Base-by-base conservation (phyloP, 2,113 vertebrate genomes). In the Henicopernis longicauda region DNA sequence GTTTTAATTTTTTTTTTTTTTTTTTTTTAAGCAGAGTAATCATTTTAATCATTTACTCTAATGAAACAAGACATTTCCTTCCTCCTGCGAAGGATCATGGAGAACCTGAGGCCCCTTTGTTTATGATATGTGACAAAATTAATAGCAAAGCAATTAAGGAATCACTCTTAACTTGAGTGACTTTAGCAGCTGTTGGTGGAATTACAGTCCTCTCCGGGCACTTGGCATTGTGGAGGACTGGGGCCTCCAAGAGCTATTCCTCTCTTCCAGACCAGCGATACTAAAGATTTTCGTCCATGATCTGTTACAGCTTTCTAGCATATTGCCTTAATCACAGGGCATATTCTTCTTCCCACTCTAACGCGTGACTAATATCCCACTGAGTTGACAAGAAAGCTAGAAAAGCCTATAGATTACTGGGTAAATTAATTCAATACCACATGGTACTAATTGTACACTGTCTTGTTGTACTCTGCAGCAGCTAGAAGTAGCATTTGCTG, bases 381-480 rank as follows among this genome's bases (percentile, higher is more conserved):
- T 1, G 20, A 82, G 57, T 73, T 15, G 8, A 84, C 31, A 19
- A 85, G 58, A 84, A 93, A 90, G 54, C 45, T 89, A 58, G 47
- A 89, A 85, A 89, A 87, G 36, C 32, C 58, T 93, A 82, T 40
- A 62, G 81, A 91, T 85, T 88, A 54, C 31, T 31, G 26, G 61
- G 74, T 27, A 80, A 93, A 89, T 94, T 65, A 91, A 87, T 82
- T 82, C 66, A 80, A 25, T 81, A 42, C 29, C 63, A 91, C 74
- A 72, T 34, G 36, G 54, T 54, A 87, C 49, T 91, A 87, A 87
- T 77, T 85, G 86, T 63, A 91, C 34, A 42, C 52, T 84, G 49
- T 57, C 57, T 50, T 29, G 1, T 70, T 81, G 54, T 52, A 76
- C 32, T 73, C 58, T 11, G 26, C 49, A 89, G 89, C 40, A 89